These are phyloP conservation scores for Chelon labrosus DNA, from an alignment of 2,797 vertebrate genomes.

Conservation along the genomic window DNA sequence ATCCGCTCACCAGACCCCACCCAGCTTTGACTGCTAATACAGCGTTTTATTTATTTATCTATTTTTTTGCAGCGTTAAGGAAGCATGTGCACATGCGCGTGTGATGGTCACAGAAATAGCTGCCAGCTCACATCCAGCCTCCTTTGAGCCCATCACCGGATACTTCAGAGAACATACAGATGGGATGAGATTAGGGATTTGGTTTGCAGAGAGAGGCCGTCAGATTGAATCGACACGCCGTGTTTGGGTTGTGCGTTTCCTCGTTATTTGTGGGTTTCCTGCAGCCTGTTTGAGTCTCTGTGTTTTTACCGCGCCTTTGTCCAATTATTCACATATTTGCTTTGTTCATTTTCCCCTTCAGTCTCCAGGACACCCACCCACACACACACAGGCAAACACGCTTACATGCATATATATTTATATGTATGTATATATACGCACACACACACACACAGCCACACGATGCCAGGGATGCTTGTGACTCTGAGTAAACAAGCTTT, in stretches of 20 bases:
- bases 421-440: background rate
- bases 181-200: constrained; percentile 76
- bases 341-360: constrained; percentile 57
- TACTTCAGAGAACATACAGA: constrained; percentile 64
- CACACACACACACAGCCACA: background rate
- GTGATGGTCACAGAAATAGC: constrained; percentile 65
- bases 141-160: constrained; percentile 74
- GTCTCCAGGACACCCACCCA: constrained; percentile 48
- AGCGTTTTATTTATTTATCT: too few species aligned
- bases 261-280: background rate
- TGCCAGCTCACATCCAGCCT: constrained; percentile 62
- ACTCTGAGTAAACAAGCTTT: constrained; percentile 58
- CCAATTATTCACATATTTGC: constrained; percentile 60
- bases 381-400: constrained; percentile 2
- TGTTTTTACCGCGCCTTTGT: constrained; percentile 54
- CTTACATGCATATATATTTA: constrained; percentile 4
- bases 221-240: constrained; percentile 64
- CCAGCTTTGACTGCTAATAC: constrained; percentile 3
- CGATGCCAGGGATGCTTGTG: constrained; percentile 41
- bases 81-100: constrained; percentile 19
- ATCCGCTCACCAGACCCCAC: constrained; percentile 7
- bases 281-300: constrained; percentile 27
- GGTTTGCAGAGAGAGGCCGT: constrained; percentile 53
- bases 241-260: constrained; percentile 40
- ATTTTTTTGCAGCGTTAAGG: constrained; percentile 31